phyloP scores from a whole-genome alignment of 2,113 vertebrate species.

The Telmatochromis brachygnathus region DNA sequence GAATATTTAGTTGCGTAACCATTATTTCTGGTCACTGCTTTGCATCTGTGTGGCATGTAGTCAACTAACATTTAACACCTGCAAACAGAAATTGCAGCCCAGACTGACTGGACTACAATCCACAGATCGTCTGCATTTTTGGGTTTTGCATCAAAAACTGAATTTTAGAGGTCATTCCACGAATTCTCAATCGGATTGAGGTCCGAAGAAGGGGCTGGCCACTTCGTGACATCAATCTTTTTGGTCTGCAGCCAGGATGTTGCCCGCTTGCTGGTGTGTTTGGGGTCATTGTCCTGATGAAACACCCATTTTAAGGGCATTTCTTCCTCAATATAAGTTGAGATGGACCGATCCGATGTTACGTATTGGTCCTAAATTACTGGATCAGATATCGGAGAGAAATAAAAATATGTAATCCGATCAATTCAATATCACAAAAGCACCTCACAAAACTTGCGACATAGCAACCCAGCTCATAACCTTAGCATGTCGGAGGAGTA shows the following conservation, averaged over 20 bases:
- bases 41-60: not conserved
- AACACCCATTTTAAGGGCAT: not conserved
- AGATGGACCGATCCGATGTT: not conserved
- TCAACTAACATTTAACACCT: not conserved
- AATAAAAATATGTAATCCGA: not conserved
- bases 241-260: not conserved
- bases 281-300: not conserved
- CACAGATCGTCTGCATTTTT: not conserved
- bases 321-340: not conserved
- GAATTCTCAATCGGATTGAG: not conserved
- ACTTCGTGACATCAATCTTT: not conserved
- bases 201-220: not conserved
- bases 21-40: not conserved
- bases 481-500: not conserved
- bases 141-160: not conserved
- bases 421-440: not conserved
- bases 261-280: not conserved
- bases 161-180: not conserved
- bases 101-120: not conserved
- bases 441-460: not conserved
- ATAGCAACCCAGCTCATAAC: not conserved
- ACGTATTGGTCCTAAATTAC: accelerated
- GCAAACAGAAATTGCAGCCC: not conserved
- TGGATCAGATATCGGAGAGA: not conserved
- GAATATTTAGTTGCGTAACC: accelerated